These are phyloP conservation scores for Toxotes chatareus DNA, from an alignment of 2,113 vertebrate species.

Conservation along the genomic window DNA sequence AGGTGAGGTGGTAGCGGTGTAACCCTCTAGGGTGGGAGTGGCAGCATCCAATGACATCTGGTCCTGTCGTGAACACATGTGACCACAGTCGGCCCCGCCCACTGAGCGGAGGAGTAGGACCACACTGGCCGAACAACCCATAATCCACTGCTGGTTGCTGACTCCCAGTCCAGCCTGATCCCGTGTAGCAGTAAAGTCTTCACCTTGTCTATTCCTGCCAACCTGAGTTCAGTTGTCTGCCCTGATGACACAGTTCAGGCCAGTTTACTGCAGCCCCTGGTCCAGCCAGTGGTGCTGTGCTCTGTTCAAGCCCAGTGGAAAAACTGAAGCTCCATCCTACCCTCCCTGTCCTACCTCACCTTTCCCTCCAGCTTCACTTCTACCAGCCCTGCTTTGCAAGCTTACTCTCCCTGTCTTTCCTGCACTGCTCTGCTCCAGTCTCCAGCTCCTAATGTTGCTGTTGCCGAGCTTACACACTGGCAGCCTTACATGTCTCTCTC, in stretches of 20 bases:
- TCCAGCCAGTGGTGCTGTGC: conserved; percentile 67
- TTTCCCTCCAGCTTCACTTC: conserved; percentile 22
- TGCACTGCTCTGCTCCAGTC: conserved; percentile 53
- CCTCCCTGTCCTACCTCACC: conserved; percentile 9
- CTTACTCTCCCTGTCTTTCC: conserved; percentile 36
- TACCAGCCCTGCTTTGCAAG: conserved; percentile 30
- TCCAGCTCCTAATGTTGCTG: conserved; percentile 63
- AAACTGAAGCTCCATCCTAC: conserved; percentile 50
- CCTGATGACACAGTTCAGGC: conserved; percentile 14
- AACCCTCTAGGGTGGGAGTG: conserved; percentile 89
- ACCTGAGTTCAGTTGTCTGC: conserved; percentile 13
- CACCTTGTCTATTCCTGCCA: conserved; percentile 19
- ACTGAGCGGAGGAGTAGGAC: conserved; percentile 94
- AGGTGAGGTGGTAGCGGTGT: conserved; percentile 88
- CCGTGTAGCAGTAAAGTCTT: conserved; percentile 37
- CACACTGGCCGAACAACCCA: conserved; percentile 97
- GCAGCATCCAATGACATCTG: conserved; percentile 91
- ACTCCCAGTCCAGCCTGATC: conserved; percentile 20
- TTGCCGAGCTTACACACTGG: conserved; percentile 88
- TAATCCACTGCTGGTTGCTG: conserved; percentile 83
- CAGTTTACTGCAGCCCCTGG: conserved; percentile 49
- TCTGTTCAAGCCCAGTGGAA: conserved; percentile 32
- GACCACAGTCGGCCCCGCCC: conserved; percentile 94
- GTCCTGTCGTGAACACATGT: conserved; percentile 92
- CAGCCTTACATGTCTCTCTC: conserved; percentile 87